Evolutionary conservation across 2,113 vertebrate genomes (phyloP).

Genomic region (Amazona guildingii): DNA sequence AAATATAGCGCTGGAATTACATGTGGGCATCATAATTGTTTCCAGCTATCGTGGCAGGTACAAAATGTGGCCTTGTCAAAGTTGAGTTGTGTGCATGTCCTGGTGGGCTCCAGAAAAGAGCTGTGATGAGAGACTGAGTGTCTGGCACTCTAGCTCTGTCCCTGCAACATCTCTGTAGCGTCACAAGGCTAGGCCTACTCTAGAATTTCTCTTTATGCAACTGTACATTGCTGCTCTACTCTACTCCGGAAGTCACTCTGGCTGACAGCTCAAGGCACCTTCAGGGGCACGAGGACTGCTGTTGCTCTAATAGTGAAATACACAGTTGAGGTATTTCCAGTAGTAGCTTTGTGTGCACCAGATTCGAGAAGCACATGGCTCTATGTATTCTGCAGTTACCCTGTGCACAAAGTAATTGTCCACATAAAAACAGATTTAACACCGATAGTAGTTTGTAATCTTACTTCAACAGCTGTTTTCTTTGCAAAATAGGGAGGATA

Average conservation of each 20-base stretch:
- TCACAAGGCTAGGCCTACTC: not conserved
- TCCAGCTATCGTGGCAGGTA: not conserved
- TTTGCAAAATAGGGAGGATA: not conserved
- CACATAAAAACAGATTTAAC: not conserved
- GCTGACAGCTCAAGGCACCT: not conserved
- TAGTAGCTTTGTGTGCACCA: not conserved
- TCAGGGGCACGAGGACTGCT: not conserved
- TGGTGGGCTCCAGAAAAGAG: not conserved
- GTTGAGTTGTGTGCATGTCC: accelerated
- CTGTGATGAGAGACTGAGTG: not conserved
- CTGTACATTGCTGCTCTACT: not conserved
- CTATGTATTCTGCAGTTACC: not conserved
- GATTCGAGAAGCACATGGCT: not conserved
- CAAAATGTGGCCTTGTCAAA: not conserved
- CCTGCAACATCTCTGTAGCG: not conserved
- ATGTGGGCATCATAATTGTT: not conserved
- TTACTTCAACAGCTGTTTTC: not conserved
- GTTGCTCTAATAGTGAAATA: not conserved
- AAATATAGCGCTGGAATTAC: not conserved
- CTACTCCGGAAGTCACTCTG: not conserved
- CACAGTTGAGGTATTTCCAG: not conserved
- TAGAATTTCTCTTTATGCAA: not conserved
- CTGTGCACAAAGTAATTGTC: not conserved
- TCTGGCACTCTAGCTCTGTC: not conserved
- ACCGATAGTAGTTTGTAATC: not conserved